Evolutionary conservation across 1,140 invertebrate species (phyloP), one percentile per base, ranked within the genome.

Genomic region (Leptopilina clavipes): DNA sequence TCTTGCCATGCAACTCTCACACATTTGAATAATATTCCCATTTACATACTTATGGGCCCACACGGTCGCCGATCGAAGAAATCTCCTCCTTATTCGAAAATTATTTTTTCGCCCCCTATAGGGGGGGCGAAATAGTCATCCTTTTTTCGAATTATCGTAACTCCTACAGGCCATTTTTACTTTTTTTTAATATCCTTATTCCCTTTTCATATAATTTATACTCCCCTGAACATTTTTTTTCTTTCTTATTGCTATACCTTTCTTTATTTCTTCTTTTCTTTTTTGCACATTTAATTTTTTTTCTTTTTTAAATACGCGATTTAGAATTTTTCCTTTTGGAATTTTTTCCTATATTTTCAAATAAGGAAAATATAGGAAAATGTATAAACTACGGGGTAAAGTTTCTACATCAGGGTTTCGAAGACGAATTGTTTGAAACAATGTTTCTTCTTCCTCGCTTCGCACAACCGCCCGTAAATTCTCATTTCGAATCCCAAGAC

Each of bases 341-440:
- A 31, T 31, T 31, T 31, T 3, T 31, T 31, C n/a, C n/a, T 31
- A 31, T 31, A 31, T 3, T 31, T 31, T 31, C 1, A 31, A 31
- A 31, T 3, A 31, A 31, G 25, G 25, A 31, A 31, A 31, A 31
- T 31, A 31, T 1, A 31, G 25, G 25, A 31, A 31, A 31, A 31
- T 31, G 25, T 31, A 31, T 31, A 31, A 5, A 6, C n/a, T 71
- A 54, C 56, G 74, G 54, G 77, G n/a, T 77, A 82, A 80, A 71
- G 79, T 80, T 82, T n/a, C n/a, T n/a, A n/a, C n/a, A n/a, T n/a
- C n/a, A n/a, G n/a, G 78, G 76, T 77, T 19, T 78, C 77, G 76
- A 82, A 88, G 87, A 90, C 83, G 86, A 90, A 89, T 91, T 89
- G 89, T 88, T 90, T 85, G 89, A 90, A 90, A 91, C 89, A 90